Base-by-base conservation (phyloP, 2,888 invertebrate species). In the Mythimna lalbum region DNA sequence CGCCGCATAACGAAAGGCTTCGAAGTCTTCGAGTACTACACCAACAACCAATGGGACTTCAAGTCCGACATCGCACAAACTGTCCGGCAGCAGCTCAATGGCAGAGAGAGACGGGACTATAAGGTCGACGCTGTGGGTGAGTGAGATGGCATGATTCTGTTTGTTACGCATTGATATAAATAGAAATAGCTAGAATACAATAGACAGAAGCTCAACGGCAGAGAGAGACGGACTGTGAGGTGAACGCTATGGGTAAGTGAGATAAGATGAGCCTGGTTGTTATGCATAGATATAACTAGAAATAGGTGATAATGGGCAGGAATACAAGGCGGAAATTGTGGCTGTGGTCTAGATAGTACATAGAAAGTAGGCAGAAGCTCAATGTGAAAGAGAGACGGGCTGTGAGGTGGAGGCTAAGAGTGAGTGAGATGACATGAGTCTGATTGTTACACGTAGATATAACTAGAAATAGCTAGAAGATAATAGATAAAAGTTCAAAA, bases 11-110 rank as follows among this genome's bases (percentile, higher is more conserved):
- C 96, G 80, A 98, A 98, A 94, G 98, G 99, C 0, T 98, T 98
- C 88, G 98, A 98, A 87, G 98, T 98, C 0, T 98, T 99, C 87
- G 98, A 98, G 89, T 99, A 98, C 90, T 99, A 99, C 93, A 98
- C 99, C 0, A 98, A 98, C 90, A 98, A 98, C 89, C 98, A 98
- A 78, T 99, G 99, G 99, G 98, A 98, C 88, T 98, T 98, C 91
- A 97, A 97, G 57, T 98, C 98, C 27, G 96, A 97, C 63, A 97
- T 97, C 78, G 96, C 97, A 0, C 91, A 97, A 12, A 89, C 93
- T 10, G 82, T 98, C 0, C 93, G 98, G 43, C 90, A 93, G 3
- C 90, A 93, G 7, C 93, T 98, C 82, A 98, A 98, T 87, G 94
- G 96, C 0, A 94, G 93, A 69, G 98, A 98, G 89, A 95, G 96